These are phyloP conservation scores for Sebastes trivittatus DNA, from an alignment of 2,797 vertebrate species.

Conservation along the genomic window DNA sequence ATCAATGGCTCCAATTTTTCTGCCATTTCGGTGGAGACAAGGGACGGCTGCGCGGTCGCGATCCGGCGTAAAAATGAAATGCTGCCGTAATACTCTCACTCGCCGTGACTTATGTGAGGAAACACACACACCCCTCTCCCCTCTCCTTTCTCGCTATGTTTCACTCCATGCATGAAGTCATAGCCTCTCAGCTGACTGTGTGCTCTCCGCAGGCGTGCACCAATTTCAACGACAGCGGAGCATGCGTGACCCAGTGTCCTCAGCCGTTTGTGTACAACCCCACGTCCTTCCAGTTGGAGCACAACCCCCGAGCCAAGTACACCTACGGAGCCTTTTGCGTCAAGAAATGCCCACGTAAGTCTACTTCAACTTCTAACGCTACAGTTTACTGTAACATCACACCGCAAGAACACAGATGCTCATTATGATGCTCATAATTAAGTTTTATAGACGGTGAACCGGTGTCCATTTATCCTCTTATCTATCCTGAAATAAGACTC, in stretches of 20 bases:
- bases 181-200: slow-evolving; percentile 5
- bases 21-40: slow-evolving; percentile 47
- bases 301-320: slow-evolving; percentile 95
- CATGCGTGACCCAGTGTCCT: slow-evolving; percentile 96
- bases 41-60: not conserved
- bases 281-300: slow-evolving; percentile 94
- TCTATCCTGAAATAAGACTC: slow-evolving; percentile 38
- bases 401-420: not conserved
- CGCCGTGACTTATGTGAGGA: slow-evolving; percentile 26
- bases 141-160: not conserved
- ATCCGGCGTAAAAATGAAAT: slow-evolving; percentile 62
- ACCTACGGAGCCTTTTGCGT: slow-evolving; percentile 98
- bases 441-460: slow-evolving; percentile 8
- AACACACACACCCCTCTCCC: not conserved
- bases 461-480: slow-evolving; percentile 31
- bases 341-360: slow-evolving; percentile 97
- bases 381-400: not conserved
- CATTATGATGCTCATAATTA: slow-evolving; percentile 9
- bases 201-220: slow-evolving; percentile 81
- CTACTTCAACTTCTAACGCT: not conserved
- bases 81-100: slow-evolving; percentile 46
- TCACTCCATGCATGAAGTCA: not conserved
- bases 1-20: slow-evolving; percentile 74
- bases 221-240: slow-evolving; percentile 97
- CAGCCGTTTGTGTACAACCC: slow-evolving; percentile 98